These are phyloP conservation scores for Schizotus pectinicornis DNA, from an alignment of 2,888 invertebrate genomes.

Conservation along the genomic window DNA sequence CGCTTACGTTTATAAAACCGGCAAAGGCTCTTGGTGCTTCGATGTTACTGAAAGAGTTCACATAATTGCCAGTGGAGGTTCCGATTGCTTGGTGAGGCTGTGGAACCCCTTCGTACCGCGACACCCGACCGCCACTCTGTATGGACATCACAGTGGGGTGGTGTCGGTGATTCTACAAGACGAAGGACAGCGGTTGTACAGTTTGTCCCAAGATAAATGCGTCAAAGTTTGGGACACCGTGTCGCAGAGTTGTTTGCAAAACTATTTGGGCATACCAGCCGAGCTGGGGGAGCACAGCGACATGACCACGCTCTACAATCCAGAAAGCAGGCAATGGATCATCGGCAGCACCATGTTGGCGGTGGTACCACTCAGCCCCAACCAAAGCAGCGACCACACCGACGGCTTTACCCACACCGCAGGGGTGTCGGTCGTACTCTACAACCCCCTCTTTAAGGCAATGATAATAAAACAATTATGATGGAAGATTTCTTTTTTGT, in stretches of 20 bases:
- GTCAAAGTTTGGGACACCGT: slow-evolving; percentile 81
- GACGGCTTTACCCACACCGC: slow-evolving; percentile 69
- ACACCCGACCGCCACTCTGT: slow-evolving; percentile 67
- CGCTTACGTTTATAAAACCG: slow-evolving; percentile 64
- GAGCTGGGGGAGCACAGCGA: slow-evolving; percentile 68
- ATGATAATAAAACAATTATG: slow-evolving; percentile 1
- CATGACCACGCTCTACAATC: slow-evolving; percentile 64
- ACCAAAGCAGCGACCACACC: slow-evolving; percentile 70
- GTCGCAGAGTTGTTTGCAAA: slow-evolving; percentile 72
- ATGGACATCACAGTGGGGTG: slow-evolving; percentile 75
- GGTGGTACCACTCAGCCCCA: slow-evolving; percentile 68
- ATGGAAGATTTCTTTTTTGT: too few species aligned
- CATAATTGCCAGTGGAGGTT: slow-evolving; percentile 73
- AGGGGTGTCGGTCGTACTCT: slow-evolving; percentile 74
- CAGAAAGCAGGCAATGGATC: slow-evolving; percentile 68
- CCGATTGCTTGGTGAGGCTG: slow-evolving; percentile 72
- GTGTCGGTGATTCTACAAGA: slow-evolving; percentile 72
- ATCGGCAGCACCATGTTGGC: slow-evolving; percentile 72
- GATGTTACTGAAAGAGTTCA: slow-evolving; percentile 63
- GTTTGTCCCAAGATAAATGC: slow-evolving; percentile 72
- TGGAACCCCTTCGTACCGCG: slow-evolving; percentile 83
- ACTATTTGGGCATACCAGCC: slow-evolving; percentile 69
- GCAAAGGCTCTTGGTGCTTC: slow-evolving; percentile 70
- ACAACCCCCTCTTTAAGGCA: slow-evolving; percentile 71
- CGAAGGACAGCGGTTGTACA: slow-evolving; percentile 70